A percentile compares a stretch with the other conserved stretches of the same genome.
Evolutionary conservation across 2,113 vertebrate species (phyloP).

Genomic region (Aleadryas rufinucha): DNA sequence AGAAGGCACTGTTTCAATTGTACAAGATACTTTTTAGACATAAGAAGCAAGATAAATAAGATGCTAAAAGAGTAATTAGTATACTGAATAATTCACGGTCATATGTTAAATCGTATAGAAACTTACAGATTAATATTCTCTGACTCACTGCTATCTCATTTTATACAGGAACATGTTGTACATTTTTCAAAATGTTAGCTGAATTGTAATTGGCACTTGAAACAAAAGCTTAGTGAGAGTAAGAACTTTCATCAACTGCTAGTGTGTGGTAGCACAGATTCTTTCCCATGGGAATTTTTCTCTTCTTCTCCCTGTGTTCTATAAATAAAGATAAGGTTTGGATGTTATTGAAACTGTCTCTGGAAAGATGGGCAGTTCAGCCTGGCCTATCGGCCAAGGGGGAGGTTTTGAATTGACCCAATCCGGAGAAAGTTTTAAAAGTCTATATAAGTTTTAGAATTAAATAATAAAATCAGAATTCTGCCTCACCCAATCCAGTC

Average conservation of each 20-base stretch:
- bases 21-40: neutral
- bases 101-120: neutral
- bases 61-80: neutral
- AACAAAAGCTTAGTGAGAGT: neutral
- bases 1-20: neutral
- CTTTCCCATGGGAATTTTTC: too few relatives aligned
- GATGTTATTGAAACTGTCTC: too few relatives aligned
- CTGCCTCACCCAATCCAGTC: too few relatives aligned
- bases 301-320: too few relatives aligned
- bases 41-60: neutral
- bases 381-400: too few relatives aligned
- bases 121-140: neutral
- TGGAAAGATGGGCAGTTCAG: too few relatives aligned
- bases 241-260: neutral
- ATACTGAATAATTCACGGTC: neutral
- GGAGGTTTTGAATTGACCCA: too few relatives aligned
- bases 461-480: too few relatives aligned
- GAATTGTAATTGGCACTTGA: neutral
- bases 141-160: neutral
- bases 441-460: too few relatives aligned
- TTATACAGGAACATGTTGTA: neutral
- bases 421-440: too few relatives aligned
- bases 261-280: too few relatives aligned
- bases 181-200: neutral
- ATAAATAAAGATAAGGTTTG: too few relatives aligned